A percentile compares a stretch with the other conserved stretches of the same genome.
Evolutionary conservation across 2,888 invertebrate species (phyloP).

Genomic region (Harpalus rubripes): DNA sequence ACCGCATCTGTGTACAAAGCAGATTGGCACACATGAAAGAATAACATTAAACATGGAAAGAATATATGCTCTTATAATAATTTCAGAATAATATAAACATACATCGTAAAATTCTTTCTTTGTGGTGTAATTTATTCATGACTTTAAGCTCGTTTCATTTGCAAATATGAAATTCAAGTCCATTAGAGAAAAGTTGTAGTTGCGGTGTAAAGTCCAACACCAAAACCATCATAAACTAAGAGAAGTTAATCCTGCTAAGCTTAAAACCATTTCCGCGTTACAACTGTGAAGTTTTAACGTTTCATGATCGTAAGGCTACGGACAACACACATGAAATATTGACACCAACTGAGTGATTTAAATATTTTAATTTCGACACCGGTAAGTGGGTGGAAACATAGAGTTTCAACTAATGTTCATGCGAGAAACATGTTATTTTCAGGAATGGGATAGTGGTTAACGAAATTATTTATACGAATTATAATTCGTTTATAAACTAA

Average conservation of each 20-base stretch:
- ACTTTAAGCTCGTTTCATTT: neutral
- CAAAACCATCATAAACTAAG: slow-evolving; percentile 32
- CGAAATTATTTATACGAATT: too few species aligned
- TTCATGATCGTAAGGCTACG: slow-evolving; percentile 7
- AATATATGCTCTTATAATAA: too few species aligned
- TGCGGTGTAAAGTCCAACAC: slow-evolving; percentile 1
- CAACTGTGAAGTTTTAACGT: slow-evolving; percentile 9
- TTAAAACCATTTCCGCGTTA: slow-evolving; percentile 40
- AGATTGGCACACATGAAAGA: too few species aligned
- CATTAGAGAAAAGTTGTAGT: slow-evolving; percentile 6
- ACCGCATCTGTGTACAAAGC: too few species aligned
- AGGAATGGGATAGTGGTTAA: too few species aligned
- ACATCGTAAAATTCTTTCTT: too few species aligned
- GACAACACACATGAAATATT: neutral
- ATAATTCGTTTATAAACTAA: neutral
- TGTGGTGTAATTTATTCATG: too few species aligned
- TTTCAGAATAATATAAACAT: too few species aligned
- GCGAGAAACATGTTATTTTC: too few species aligned
- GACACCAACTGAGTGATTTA: neutral
- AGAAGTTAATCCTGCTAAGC: slow-evolving; percentile 33
- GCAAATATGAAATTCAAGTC: neutral
- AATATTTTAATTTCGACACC: neutral
- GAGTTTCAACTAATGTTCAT: neutral
- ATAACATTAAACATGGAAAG: too few species aligned
- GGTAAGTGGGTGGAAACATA: neutral